Base-by-base conservation (phyloP, 2,797 vertebrate species). In the Leucoraja ocellata region DNA sequence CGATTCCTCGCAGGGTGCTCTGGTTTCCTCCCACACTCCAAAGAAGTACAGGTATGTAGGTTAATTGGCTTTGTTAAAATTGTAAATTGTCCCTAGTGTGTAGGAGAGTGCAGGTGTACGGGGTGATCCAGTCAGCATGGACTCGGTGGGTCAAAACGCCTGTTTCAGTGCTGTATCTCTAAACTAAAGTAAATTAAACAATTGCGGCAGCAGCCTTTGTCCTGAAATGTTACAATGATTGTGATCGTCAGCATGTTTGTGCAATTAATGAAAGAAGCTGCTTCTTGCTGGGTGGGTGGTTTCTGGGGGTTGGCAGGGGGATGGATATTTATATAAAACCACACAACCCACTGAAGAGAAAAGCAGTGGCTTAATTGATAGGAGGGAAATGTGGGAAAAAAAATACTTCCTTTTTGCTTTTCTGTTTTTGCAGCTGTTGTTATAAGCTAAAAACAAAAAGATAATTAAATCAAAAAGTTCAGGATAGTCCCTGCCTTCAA, bases 351-450 rank as follows among this genome's bases (percentile, higher is more conserved):
- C 36, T 25, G 23, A 16, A 54, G 36, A 74, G 90, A 92, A 92
- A 92, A 92, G 73, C 90, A 92, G 71, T 76, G 73, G 90, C 90
- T 92, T 76, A 92, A 92, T 92, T 92, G 68, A 14, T 74, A 39
- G 71, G 46, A 68, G 90, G 73, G 28, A 76, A 54, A 92, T 76
- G 71, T 92, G 73, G 71, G 90, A 46, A 73, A 74, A 92, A 23
- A 92, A 74, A 92, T 76, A 76, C 90, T 92, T 92, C 71, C 71
- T 92, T 92, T 92, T 76, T 92, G 90, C 90, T 23, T 74, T 92
- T n/a, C 32, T 92, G 90, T 92, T 92, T 76, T 58, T 92, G 71
- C 90, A 92, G 90, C 90, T 92, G 90, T 92, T 92, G 90, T 92
- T 76, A 74, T 74, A n/a, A 92, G 90, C 90, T 92, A 58, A 73